These are phyloP conservation scores for Tachypleus tridentatus DNA, from an alignment of 1,140 invertebrate genomes.

Conservation along the genomic window DNA sequence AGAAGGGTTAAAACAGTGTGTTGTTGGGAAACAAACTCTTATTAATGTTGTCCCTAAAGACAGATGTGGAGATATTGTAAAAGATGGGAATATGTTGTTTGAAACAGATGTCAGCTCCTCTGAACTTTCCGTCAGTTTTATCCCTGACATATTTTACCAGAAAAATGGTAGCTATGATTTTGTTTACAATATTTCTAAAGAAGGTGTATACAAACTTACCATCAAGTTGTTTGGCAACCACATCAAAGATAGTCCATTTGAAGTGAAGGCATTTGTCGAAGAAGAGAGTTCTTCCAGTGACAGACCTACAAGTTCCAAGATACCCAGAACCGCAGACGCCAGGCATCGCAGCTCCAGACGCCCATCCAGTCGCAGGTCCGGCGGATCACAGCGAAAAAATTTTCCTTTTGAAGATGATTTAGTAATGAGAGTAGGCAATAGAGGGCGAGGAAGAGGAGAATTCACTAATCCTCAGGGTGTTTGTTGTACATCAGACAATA, in stretches of 20 bases:
- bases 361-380: conserved; percentile 34
- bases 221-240: conserved; percentile 37
- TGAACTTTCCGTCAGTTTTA: conserved; percentile 17
- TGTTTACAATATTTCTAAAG: conserved; percentile 33
- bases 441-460: conserved; percentile 41
- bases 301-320: conserved; percentile 24
- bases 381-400: conserved; percentile 34
- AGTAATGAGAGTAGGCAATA: conserved; percentile 28
- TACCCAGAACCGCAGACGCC: conserved; percentile 23
- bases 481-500: conserved; percentile 32
- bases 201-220: conserved; percentile 34
- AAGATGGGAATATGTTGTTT: conserved; percentile 26
- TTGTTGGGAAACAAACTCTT: conserved; percentile 29
- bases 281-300: conserved; percentile 27
- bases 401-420: conserved; percentile 41
- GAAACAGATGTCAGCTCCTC: conserved; percentile 20
- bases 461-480: conserved; percentile 48
- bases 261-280: conserved; percentile 21
- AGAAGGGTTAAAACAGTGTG: conserved; percentile 34
- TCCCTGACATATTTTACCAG: conserved; percentile 35
- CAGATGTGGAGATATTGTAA: conserved; percentile 33
- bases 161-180: conserved; percentile 40
- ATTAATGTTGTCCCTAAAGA: conserved; percentile 37
- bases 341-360: conserved; percentile 33
- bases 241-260: conserved; percentile 40